Conservation (phyloP, 2,797 vertebrate genomes). For the Anomalospiza imberbis region DNA sequence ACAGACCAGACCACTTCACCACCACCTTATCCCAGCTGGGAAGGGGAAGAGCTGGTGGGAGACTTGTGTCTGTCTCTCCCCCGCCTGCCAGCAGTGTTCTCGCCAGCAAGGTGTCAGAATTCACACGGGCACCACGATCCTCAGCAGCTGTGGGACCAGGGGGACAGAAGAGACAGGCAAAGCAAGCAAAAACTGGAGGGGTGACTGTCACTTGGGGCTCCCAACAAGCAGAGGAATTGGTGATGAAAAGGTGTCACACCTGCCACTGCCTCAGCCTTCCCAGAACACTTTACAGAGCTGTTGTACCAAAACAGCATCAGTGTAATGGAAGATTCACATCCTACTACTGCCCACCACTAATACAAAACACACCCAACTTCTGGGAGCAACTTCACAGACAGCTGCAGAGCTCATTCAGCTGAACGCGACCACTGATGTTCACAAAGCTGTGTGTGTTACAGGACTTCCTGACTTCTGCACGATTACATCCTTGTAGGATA, state of each 20-base stretch:
- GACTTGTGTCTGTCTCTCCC: neutral
- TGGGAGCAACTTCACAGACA: neutral
- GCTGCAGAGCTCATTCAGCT: neutral
- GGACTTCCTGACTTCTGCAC: constrained; percentile 22
- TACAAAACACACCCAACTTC: neutral
- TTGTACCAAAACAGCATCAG: neutral
- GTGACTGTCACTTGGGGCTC: neutral
- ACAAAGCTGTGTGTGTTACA: neutral
- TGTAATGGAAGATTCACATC: neutral
- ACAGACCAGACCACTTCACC: rapidly evolving
- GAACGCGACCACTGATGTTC: neutral
- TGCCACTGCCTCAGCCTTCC: neutral
- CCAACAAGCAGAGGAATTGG: neutral
- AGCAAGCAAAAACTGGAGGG: neutral
- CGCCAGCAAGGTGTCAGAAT: neutral
- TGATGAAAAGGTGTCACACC: neutral
- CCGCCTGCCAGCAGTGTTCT: rapidly evolving
- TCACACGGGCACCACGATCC: neutral
- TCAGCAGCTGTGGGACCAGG: rapidly evolving
- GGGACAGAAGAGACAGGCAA: neutral
- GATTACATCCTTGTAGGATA: constrained; percentile 17
- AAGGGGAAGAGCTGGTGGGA: neutral
- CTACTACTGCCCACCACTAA: neutral
- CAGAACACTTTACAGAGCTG: neutral
- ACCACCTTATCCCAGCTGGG: neutral